Conservation (phyloP, 1,140 invertebrate species). For the Danaus plexippus region DNA sequence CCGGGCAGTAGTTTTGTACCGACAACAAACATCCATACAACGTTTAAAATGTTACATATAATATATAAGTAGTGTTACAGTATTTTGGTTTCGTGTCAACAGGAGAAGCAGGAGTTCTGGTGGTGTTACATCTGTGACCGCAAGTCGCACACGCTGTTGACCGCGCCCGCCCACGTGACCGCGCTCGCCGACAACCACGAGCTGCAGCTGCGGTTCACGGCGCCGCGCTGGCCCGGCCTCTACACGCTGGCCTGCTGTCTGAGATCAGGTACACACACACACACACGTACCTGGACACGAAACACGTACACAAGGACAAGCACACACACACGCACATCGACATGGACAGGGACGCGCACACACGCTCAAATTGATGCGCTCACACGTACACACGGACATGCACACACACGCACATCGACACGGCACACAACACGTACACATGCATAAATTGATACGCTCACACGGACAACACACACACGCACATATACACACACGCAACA, state of each 20-base stretch:
- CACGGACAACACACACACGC: no score
- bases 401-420: no score
- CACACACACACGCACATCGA: neutral
- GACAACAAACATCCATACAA: no score
- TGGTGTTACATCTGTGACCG: constrained; percentile 98
- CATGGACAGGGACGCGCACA: neutral
- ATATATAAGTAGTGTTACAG: no score
- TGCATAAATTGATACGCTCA: no score
- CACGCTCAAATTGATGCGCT: neutral
- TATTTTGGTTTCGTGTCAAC: neutral
- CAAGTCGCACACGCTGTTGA: constrained; percentile 90
- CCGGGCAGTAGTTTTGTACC: no score
- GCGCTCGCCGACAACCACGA: constrained; percentile 85
- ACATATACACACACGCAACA: no score
- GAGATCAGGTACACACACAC: constrained; percentile 74
- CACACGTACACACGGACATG: no score
- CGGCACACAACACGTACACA: no score
- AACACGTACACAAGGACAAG: neutral
- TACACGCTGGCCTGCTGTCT: constrained; percentile 96
- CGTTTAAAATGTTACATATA: no score
- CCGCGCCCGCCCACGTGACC: constrained; percentile 93
- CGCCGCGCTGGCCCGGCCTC: constrained; percentile 91
- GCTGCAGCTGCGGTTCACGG: constrained; percentile 95
- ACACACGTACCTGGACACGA: neutral
- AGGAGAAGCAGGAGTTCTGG: constrained; percentile 99